These are phyloP conservation scores for Drosophila parabipectinata DNA, from an alignment of 1,140 invertebrate genomes.

Conservation along the genomic window DNA sequence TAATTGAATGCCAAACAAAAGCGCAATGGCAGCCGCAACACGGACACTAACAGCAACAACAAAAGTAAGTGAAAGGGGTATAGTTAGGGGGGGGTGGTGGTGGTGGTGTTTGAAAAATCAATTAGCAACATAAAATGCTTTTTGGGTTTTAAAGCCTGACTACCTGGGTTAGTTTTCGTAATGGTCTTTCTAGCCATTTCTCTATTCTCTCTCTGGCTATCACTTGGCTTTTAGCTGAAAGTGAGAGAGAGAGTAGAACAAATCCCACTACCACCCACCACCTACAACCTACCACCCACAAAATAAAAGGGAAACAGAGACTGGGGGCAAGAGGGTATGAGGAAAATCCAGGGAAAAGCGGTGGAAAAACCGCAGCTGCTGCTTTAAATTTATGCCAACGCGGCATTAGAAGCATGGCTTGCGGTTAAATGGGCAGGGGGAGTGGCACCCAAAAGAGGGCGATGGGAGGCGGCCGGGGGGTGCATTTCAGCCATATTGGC, in stretches of 20 bases:
- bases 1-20: slow-evolving; percentile 77
- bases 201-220: slow-evolving; percentile 8
- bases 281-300: slow-evolving; percentile 9
- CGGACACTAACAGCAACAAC: neutral
- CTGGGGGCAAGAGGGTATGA: slow-evolving; percentile 1
- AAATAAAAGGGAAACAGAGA: neutral
- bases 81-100: neutral
- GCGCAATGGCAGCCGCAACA: slow-evolving; percentile 43
- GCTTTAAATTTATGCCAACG: slow-evolving; percentile 79
- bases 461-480: neutral
- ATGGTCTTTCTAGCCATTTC: slow-evolving; percentile 14
- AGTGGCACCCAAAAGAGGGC: neutral
- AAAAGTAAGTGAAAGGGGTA: neutral
- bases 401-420: slow-evolving; percentile 77
- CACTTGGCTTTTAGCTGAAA: slow-evolving; percentile 20
- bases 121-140: slow-evolving; percentile 75
- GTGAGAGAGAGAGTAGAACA: slow-evolving; percentile 9
- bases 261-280: slow-evolving; percentile 18
- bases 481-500: slow-evolving; percentile 56
- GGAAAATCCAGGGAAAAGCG: slow-evolving; percentile 12
- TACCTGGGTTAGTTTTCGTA: slow-evolving; percentile 43
- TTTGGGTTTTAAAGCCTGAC: slow-evolving; percentile 39
- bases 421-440: slow-evolving; percentile 52
- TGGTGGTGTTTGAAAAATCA: slow-evolving; percentile 65
- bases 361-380: slow-evolving; percentile 76